phyloP scores from a whole-genome alignment of 2,797 vertebrate genomes.

The Leptoclinus maculatus region DNA sequence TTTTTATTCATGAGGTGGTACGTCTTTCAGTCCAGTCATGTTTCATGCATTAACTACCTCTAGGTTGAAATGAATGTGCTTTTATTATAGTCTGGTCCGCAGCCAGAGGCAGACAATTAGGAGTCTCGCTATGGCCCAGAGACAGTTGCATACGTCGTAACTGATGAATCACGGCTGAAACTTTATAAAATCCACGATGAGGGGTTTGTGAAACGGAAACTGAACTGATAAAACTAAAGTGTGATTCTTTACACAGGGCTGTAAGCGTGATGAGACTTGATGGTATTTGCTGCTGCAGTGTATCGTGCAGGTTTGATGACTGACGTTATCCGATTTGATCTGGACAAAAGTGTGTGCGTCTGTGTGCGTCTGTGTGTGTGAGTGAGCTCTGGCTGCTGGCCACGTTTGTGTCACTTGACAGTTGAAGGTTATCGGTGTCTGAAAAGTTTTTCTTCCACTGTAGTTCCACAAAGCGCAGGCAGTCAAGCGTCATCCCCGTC shows the following conservation, averaged over 20 bases:
- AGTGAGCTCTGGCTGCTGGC: slow-evolving; percentile 20
- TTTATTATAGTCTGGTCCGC: not conserved
- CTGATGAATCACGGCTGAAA: slow-evolving; percentile 26
- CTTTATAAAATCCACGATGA: slow-evolving; percentile 2
- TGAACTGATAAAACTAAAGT: slow-evolving; percentile 30
- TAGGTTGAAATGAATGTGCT: not conserved
- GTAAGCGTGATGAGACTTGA: not conserved
- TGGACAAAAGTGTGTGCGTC: not conserved
- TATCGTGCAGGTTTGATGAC: slow-evolving; percentile 5
- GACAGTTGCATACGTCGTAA: slow-evolving; percentile 21
- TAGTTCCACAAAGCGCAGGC: slow-evolving; percentile 13
- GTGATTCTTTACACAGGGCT: not conserved
- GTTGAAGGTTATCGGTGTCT: slow-evolving; percentile 62
- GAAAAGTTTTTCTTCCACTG: slow-evolving; percentile 35
- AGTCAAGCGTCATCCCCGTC: slow-evolving; percentile 36
- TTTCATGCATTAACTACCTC: slow-evolving; percentile 12
- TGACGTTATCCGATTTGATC: slow-evolving; percentile 35
- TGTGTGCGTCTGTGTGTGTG: not conserved
- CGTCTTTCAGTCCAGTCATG: not conserved
- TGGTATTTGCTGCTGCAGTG: not conserved
- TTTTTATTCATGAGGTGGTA: too few species aligned
- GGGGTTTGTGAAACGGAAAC: slow-evolving; percentile 26
- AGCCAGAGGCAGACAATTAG: not conserved
- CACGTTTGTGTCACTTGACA: slow-evolving; percentile 24
- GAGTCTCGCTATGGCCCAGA: slow-evolving; percentile 5